Evolutionary conservation across 1,140 invertebrate genomes (phyloP).

Genomic region (Arion vulgaris): DNA sequence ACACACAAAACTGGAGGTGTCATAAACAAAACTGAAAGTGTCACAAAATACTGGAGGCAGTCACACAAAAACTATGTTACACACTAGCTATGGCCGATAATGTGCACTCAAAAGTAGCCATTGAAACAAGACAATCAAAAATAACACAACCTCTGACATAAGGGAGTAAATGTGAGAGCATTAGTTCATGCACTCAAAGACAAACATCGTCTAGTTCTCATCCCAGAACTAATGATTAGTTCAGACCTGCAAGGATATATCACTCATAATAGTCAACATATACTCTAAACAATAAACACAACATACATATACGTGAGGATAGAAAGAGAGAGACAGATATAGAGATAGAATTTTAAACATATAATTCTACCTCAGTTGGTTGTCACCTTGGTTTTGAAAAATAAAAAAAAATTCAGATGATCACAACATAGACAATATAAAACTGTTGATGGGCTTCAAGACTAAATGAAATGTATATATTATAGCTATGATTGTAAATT

Average conservation of each 20-base stretch:
- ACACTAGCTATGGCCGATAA: neutral
- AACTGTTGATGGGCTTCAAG: too few species aligned
- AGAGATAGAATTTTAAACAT: neutral
- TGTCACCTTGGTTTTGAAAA: constrained; percentile 27
- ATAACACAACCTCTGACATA: neutral
- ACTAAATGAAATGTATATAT: too few species aligned
- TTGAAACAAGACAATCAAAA: neutral
- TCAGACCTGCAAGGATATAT: constrained; percentile 29
- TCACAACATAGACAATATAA: neutral
- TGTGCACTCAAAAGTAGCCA: neutral
- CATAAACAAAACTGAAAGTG: neutral
- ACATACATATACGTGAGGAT: neutral
- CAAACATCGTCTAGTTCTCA: constrained; percentile 31
- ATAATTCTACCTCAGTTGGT: constrained; percentile 9
- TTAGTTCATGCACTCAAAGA: constrained; percentile 22
- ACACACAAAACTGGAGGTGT: too few species aligned
- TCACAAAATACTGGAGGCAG: too few species aligned
- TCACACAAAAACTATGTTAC: too few species aligned
- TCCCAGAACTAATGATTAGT: constrained; percentile 14
- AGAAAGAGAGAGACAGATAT: neutral
- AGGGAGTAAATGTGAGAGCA: neutral
- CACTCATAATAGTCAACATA: neutral
- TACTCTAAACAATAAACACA: neutral
- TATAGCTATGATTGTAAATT: too few species aligned
- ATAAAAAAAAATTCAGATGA: neutral